A percentile compares a stretch with the other conserved stretches of the same genome.
Evolutionary conservation across 2,113 vertebrate genomes (phyloP).

Genomic region (Dicaeum eximium): DNA sequence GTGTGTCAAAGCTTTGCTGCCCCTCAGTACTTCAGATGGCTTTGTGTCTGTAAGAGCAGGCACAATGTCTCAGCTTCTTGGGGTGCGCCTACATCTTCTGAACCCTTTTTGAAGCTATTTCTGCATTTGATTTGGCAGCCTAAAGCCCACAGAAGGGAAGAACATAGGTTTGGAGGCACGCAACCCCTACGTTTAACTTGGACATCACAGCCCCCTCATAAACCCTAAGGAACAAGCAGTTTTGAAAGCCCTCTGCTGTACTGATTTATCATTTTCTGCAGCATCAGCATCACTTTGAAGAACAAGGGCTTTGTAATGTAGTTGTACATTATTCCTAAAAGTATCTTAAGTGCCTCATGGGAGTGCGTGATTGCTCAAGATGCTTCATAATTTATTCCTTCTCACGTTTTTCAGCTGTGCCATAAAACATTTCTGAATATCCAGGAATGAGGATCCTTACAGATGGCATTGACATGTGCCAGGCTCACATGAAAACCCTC

Average conservation of each 20-base stretch:
- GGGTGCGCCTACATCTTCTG: not conserved
- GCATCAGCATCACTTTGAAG: constrained; percentile 23
- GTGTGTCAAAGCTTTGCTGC: not conserved
- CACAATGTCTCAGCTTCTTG: constrained; percentile 1
- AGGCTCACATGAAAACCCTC: not conserved
- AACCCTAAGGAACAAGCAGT: not conserved
- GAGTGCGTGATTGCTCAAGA: not conserved
- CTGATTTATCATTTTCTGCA: constrained; percentile 21
- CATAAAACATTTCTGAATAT: not conserved
- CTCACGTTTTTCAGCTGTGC: not conserved
- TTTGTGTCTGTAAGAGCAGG: not conserved
- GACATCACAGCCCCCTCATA: not conserved
- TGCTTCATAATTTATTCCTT: not conserved
- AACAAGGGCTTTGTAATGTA: constrained; percentile 1
- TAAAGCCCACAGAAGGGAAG: not conserved
- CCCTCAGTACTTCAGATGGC: constrained; percentile 22
- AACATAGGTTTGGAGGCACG: not conserved
- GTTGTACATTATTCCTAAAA: not conserved
- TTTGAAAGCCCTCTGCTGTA: not conserved
- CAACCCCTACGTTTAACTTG: not conserved
- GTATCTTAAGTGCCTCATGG: not conserved
- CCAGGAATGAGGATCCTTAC: not conserved
- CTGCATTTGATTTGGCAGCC: constrained; percentile 1
- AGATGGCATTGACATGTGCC: not conserved
- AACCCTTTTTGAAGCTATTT: constrained; percentile 16